Conservation (phyloP, 2,888 invertebrate species). For the Drosophila incognita region DNA sequence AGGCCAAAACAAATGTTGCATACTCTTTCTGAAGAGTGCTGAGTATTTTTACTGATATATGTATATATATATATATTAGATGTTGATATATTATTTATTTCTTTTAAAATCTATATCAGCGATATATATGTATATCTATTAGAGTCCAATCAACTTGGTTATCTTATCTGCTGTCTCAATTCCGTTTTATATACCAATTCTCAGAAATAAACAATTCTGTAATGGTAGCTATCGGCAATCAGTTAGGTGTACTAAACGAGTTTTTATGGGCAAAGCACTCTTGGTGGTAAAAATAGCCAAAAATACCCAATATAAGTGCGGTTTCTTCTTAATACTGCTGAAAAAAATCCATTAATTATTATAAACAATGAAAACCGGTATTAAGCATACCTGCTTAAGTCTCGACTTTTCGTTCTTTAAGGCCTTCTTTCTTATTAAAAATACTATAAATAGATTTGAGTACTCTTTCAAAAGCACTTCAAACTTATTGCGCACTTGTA, state of each 20-base stretch:
- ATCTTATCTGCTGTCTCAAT: background rate
- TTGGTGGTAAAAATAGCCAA: background rate
- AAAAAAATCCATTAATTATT: background rate
- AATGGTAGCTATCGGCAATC: background rate
- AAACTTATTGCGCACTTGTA: background rate
- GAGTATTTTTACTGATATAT: background rate
- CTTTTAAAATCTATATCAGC: background rate
- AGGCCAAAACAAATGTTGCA: background rate
- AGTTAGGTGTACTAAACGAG: background rate
- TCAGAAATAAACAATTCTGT: too few relatives aligned
- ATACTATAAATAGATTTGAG: background rate
- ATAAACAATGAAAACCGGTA: background rate
- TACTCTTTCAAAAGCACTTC: background rate
- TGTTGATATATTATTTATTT: too few relatives aligned
- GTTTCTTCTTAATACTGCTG: background rate
- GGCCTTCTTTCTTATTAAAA: background rate
- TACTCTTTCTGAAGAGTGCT: constrained; percentile 21
- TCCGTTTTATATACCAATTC: background rate
- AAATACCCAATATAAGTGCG: background rate
- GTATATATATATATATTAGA: background rate
- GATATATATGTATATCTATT: background rate
- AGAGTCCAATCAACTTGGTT: rapidly evolving
- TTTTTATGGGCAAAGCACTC: background rate
- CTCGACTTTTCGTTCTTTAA: background rate
- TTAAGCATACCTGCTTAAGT: background rate